Evolutionary conservation across 64 coral and sea anemone species (phyloP), one percentile per base, ranked within the genome.

Genomic region (Hydrozoanthus tunicans): DNA sequence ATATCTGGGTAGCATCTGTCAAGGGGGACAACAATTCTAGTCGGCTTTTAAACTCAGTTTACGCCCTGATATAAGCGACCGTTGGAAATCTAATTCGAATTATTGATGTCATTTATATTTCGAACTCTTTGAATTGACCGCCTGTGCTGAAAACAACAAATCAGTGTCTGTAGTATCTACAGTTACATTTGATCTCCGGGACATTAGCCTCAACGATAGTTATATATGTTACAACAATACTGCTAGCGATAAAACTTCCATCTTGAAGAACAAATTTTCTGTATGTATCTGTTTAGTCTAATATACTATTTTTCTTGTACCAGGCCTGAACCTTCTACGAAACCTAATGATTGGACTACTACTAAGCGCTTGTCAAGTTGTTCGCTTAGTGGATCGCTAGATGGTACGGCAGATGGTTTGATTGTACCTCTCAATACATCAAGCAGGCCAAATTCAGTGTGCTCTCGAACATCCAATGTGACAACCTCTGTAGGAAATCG

Each of bases 401-500:
- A 88, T 25, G 83, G 67, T 7, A 88, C 69, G 25, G 67, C 53
- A 3, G 68, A 88, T 7, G 57, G 83, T 4, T 88, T 56, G 55
- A 11, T 88, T 13, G 5, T n/a, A 58, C 2, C 69, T 11, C 24
- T 20, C 4, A 60, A 14, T 54, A 88, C 67, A 26, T 26, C 67
- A 3, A 60, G 7, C 68, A 71, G 83, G 3, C 83, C 83, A 15
- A 3, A 73, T 10, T 88, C 83, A 17, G 3, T 72, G 20, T 88
- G 83, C 20, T 88, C 83, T 15, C 9, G 83, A 74, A 61, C 83
- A 2, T 73, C 83, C 9, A 73, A 58, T 15, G 11, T 6, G 43
- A 59, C 83, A 60, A 74, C 83, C 26, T 74, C 56, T 59, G 11
- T 73, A 1, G 83, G 83, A 58, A 88, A 88, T 32, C 53, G 83